These are phyloP conservation scores for Lordiphosa clarofinis DNA, from an alignment of 1,140 invertebrate genomes.

Conservation along the genomic window DNA sequence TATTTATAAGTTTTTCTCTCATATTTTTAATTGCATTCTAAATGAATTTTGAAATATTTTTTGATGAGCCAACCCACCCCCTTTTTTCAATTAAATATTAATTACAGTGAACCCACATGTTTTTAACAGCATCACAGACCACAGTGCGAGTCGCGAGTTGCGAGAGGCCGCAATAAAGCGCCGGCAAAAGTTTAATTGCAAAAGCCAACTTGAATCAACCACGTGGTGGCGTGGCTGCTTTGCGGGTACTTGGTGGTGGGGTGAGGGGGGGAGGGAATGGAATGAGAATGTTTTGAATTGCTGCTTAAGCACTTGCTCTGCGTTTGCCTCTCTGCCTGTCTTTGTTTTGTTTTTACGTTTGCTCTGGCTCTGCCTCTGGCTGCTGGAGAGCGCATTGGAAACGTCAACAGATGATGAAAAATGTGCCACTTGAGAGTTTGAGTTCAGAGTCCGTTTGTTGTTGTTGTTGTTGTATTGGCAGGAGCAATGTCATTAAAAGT, in stretches of 20 bases:
- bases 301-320: constrained; percentile 15
- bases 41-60: too few relatives aligned
- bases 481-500: constrained; percentile 24
- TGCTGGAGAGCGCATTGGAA: constrained; percentile 26
- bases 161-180: constrained; percentile 21
- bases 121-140: neutral
- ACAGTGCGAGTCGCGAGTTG: constrained; percentile 22
- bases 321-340: constrained; percentile 3
- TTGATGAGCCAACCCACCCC: too few relatives aligned
- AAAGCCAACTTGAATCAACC: constrained; percentile 59
- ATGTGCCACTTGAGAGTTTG: constrained; percentile 65
- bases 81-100: constrained; percentile 9
- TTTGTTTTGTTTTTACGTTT: constrained; percentile 22
- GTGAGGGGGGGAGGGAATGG: constrained; percentile 6
- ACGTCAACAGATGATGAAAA: constrained; percentile 73
- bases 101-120: constrained; percentile 1
- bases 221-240: constrained; percentile 55
- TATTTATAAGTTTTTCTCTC: too few relatives aligned
- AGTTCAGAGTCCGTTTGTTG: constrained; percentile 11
- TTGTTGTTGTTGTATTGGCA: constrained; percentile 67
- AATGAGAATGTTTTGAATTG: constrained; percentile 28
- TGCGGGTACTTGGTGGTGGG: constrained; percentile 12
- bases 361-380: constrained; percentile 1
- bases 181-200: constrained; percentile 59
- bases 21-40: too few relatives aligned